phyloP scores from a whole-genome alignment of 2,888 invertebrate species.

The Leptopilina drosophilae region DNA sequence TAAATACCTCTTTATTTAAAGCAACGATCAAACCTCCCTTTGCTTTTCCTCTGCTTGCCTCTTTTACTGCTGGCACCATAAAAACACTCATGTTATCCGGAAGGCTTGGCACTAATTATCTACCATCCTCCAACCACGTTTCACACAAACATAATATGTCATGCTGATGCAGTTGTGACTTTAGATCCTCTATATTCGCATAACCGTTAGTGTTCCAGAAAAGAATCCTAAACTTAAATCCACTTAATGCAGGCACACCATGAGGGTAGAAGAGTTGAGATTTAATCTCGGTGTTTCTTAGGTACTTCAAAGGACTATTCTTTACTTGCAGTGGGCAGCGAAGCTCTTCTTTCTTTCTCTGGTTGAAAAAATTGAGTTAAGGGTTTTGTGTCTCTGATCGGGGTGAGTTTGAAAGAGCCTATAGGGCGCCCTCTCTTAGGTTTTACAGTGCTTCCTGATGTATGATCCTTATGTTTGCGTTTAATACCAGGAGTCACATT shows the following conservation, averaged over 20 bases:
- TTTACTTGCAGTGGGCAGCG: not conserved
- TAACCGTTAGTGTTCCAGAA: not conserved
- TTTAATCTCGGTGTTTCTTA: no score
- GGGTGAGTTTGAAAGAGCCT: not conserved
- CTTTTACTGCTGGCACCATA: not conserved
- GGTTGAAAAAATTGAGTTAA: not conserved
- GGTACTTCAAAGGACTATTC: not conserved
- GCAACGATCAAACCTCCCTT: no score
- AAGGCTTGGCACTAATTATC: not conserved
- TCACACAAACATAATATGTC: not conserved
- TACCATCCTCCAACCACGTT: not conserved
- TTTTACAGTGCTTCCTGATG: not conserved
- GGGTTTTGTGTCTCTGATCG: not conserved
- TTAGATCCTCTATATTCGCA: not conserved
- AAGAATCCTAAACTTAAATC: not conserved
- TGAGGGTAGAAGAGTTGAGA: not conserved
- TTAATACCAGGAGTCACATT: not conserved
- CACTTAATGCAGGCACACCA: no score
- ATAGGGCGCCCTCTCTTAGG: no score
- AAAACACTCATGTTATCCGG: not conserved
- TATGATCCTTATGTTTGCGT: not conserved
- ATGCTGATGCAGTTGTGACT: not conserved
- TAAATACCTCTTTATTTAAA: no score
- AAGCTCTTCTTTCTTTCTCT: not conserved
- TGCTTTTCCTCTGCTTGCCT: not conserved